These are phyloP conservation scores for Allacma fusca DNA, from an alignment of 2,888 invertebrate species.

Conservation along the genomic window DNA sequence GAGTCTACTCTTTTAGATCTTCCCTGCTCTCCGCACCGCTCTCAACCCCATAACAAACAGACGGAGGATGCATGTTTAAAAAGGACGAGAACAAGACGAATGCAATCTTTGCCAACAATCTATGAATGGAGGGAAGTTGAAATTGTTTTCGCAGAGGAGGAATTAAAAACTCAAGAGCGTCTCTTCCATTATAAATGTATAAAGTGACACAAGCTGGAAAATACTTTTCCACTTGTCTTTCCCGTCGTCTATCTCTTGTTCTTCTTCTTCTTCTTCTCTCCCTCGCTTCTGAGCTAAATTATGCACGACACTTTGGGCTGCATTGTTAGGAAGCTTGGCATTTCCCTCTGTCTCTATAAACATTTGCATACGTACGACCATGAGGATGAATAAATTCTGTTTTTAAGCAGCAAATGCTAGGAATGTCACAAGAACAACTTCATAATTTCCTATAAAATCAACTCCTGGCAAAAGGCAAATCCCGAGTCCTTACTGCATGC, in stretches of 20 bases:
- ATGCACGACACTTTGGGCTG: conserved; percentile 20
- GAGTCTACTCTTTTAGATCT: neutral
- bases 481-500: too few relatives aligned
- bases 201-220: conserved; percentile 3
- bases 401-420: too few relatives aligned
- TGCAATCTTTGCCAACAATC: conserved; percentile 37
- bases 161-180: conserved; percentile 25
- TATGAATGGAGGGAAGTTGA: conserved; percentile 37
- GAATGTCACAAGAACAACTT: too few relatives aligned
- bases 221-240: conserved; percentile 26
- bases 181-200: neutral
- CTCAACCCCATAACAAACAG: neutral
- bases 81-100: neutral
- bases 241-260: conserved; percentile 14
- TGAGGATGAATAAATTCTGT: neutral
- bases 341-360: neutral
- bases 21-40: neutral
- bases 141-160: conserved; percentile 40
- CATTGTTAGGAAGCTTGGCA: conserved; percentile 25
- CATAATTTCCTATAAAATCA: neutral
- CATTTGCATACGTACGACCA: neutral
- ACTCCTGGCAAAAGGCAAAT: too few relatives aligned
- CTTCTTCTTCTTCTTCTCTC: neutral
- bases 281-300: conserved; percentile 29
- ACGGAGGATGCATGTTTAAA: too few relatives aligned